Evolutionary conservation across 1,140 invertebrate genomes (phyloP), one percentile per base, ranked within the genome.

Genomic region (Xylocopa sonorina): DNA sequence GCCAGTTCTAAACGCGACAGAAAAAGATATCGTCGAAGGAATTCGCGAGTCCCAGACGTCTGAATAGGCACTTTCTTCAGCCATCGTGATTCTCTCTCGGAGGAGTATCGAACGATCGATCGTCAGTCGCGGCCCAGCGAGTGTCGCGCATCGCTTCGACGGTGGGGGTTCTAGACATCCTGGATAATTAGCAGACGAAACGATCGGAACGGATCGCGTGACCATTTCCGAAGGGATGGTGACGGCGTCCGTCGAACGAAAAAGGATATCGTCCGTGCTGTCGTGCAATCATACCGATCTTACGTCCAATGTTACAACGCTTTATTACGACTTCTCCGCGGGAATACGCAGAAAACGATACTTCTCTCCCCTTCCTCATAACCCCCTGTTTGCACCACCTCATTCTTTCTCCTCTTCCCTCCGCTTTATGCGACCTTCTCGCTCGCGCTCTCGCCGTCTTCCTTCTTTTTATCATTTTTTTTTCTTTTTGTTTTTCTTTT

Each of bases 391-490:
- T 12, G 43, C 7, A 34, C 41, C 3, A 12, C 16, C 21, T 3
- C 55, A 51, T n/a, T 63, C 48, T 34, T 34, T 32, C 50, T 80
- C 32, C 21, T 50, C 48, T 46, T 46, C 29, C 60, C 38, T 41
- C 55, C 38, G 63, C 38, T 43, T 43, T 63, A 32, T 12, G 50
- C 72, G n/a, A 18, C 55, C 50, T 69, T 32, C 50, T 48, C 12
- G n/a, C 43, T 48, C 32, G 0, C 21, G 50, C 74, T 21, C 60
- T 46, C 53, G n/a, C n/a, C 48, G 55, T 64, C 53, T 60, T 78
- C 34, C 53, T 38, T 73, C 63, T 67, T 67, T 82, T 79, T 82
- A 83, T 85, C 77, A 81, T 81, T 69, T 84, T 84, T 85, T 84
- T n/a, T n/a, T 21, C 60, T 46, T 43, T n/a, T n/a, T 57, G 55